Percentiles rank a stretch among this genome's conserved stretches.
phyloP scores from a whole-genome alignment of 2,113 vertebrate species.

The Scomber japonicus region DNA sequence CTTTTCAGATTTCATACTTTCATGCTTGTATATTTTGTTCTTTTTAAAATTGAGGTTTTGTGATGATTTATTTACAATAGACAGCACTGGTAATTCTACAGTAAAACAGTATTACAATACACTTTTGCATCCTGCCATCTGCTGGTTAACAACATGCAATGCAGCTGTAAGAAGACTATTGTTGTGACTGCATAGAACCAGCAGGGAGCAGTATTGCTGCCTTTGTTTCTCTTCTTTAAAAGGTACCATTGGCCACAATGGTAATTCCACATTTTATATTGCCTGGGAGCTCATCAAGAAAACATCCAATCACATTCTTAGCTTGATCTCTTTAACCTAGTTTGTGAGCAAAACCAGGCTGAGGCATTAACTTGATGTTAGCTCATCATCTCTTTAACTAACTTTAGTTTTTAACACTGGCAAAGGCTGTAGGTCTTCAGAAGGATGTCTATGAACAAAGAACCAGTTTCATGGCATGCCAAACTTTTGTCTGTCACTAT shows the following conservation, averaged over 20 bases:
- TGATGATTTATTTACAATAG: neutral
- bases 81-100: neutral
- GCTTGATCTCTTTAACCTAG: slow-evolving; percentile 10
- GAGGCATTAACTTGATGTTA: slow-evolving; percentile 11
- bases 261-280: slow-evolving; percentile 8
- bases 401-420: slow-evolving; percentile 11
- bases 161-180: slow-evolving; percentile 17
- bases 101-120: neutral
- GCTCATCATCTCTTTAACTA: slow-evolving; percentile 26
- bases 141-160: slow-evolving; percentile 39
- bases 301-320: neutral
- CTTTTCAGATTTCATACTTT: neutral
- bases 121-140: slow-evolving; percentile 60
- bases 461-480: slow-evolving; percentile 21
- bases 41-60: neutral
- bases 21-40: neutral
- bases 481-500: slow-evolving; percentile 37
- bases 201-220: slow-evolving; percentile 57
- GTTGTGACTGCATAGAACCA: slow-evolving; percentile 2
- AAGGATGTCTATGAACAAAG: slow-evolving; percentile 52
- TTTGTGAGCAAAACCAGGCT: slow-evolving; percentile 13
- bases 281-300: too few relatives aligned
- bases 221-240: neutral
- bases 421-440: slow-evolving; percentile 33
- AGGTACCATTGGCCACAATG: neutral